Evolutionary conservation across 2,797 vertebrate species (phyloP), one percentile per base, ranked within the genome.

Genomic region (Gallinago nigripennis): DNA sequence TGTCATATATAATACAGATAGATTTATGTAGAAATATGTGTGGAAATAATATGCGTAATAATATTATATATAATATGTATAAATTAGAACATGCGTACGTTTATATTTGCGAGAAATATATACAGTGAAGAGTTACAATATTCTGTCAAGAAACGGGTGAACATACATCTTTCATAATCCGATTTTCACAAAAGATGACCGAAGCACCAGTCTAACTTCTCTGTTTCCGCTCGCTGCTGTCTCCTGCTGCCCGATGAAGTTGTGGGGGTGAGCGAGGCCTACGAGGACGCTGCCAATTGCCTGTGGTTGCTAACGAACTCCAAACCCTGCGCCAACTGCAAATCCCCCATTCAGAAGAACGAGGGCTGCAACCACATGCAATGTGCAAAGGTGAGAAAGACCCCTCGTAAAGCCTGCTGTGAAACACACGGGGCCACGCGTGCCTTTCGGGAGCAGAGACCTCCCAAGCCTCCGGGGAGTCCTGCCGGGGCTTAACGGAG

Each of bases 311-410:
- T 99, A 91, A 98, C 98, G 9, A 99, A 99, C 98, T 99, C 99
- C 90, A 99, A 99, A 97, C 97, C 99, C 30, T 99, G 99, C 58
- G 99, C 99, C 97, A 99, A 99, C 95, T 99, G 99, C 98, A 99
- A 99, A 97, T 99, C 99, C 90, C 99, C 99, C 6, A 99, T 99
- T 96, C 99, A 99, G 98, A 99, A 99, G 98, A 99, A 99, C 4
- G 99, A 99, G 95, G 99, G 99, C 90, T 99, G 99, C 97, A 99
- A 99, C 97, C 99, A 99, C 97, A 99, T 99, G 99, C 99, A 99
- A 88, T 99, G 99, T 98, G 99, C 99, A 89, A 99, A 99, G 98
- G 98, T 99, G 94, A 97, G 94, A 75, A 61, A 35, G 61, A 28
- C 35, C n/a, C 12, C 8, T 35, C 3, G 0, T 35, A 8, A 8